phyloP scores from a whole-genome alignment of 2,113 vertebrate species.

The Atlantisia rogersi region DNA sequence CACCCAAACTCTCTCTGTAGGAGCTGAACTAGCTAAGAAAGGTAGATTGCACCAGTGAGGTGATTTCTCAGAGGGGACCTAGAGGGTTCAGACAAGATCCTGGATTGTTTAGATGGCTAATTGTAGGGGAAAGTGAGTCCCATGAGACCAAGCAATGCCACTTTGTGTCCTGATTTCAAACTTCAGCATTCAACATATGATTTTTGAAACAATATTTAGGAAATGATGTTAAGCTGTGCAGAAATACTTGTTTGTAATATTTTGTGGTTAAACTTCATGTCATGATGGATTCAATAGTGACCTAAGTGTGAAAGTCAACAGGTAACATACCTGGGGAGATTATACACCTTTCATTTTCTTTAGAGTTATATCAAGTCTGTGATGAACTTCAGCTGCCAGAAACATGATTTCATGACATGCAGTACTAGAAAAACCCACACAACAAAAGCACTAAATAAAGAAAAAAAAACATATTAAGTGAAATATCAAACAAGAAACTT shows the following conservation, averaged over 20 bases:
- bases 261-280: background rate
- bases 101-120: background rate
- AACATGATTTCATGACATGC: background rate
- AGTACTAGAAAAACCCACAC: background rate
- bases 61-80: background rate
- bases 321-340: background rate
- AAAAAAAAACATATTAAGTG: background rate
- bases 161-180: background rate
- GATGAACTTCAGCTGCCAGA: background rate
- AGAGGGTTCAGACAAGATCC: background rate
- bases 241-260: background rate
- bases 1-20: rapidly evolving
- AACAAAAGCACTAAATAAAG: background rate
- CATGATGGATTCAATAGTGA: background rate
- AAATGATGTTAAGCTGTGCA: background rate
- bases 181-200: background rate
- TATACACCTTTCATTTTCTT: background rate
- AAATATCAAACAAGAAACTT: background rate
- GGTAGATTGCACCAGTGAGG: background rate
- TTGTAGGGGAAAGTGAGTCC: no score
- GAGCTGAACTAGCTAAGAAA: background rate
- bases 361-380: background rate
- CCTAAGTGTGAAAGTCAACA: background rate
- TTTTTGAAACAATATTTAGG: background rate
- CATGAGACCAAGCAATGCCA: background rate